These are phyloP conservation scores for Lysiphlebus fabarum DNA, from an alignment of 1,140 invertebrate genomes.

Conservation along the genomic window DNA sequence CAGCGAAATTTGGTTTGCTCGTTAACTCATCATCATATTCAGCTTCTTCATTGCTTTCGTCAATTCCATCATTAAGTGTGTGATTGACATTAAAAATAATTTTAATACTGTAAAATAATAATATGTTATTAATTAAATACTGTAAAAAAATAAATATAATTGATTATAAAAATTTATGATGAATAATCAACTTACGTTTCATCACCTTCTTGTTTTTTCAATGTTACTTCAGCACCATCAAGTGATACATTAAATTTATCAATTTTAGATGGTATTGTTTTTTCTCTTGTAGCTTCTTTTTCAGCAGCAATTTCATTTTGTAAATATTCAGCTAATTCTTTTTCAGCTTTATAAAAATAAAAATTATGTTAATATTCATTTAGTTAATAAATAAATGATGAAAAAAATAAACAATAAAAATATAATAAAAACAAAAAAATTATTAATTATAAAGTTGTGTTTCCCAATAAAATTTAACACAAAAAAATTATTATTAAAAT, in stretches of 20 bases:
- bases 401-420: too few species aligned
- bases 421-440: too few species aligned
- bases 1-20: conserved; percentile 82
- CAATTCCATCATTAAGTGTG: conserved; percentile 76
- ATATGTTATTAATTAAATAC: not conserved
- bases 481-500: conserved; percentile 12
- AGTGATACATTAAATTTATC: conserved; percentile 75
- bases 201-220: conserved; percentile 66
- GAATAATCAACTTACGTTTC: conserved; percentile 65
- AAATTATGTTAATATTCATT: too few species aligned
- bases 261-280: conserved; percentile 70
- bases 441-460: conserved; percentile 16
- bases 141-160: too few species aligned
- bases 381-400: conserved; percentile 15
- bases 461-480: not conserved
- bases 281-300: conserved; percentile 73
- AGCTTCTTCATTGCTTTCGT: conserved; percentile 62
- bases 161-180: too few species aligned
- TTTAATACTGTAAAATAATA: conserved; percentile 60
- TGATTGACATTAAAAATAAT: conserved; percentile 87
- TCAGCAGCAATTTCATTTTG: conserved; percentile 86
- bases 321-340: conserved; percentile 81
- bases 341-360: conserved; percentile 63
- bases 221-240: conserved; percentile 73
- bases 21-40: conserved; percentile 77